Percentiles rank a stretch among this genome's conserved stretches.
phyloP scores from a whole-genome alignment of 1,140 invertebrate genomes.

The Scaptomyza hsui region DNA sequence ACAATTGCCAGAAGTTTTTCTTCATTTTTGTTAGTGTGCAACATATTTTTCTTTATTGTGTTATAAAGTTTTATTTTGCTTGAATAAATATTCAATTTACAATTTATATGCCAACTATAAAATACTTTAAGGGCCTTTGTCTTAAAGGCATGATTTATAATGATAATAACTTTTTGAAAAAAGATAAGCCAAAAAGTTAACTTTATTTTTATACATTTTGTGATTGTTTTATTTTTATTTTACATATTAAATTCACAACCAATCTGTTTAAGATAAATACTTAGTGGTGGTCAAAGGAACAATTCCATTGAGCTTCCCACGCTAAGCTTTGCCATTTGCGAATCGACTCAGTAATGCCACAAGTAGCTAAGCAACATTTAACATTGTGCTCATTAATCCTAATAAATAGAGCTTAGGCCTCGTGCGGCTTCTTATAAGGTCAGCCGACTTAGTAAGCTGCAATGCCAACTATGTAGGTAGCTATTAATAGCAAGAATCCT shows the following conservation, averaged over 20 bases:
- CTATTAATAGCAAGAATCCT: slow-evolving; percentile 1
- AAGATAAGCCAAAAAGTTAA: too few species aligned
- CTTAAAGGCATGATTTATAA: too few species aligned
- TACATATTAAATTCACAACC: too few species aligned
- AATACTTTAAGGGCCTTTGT: too few species aligned
- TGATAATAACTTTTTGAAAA: too few species aligned
- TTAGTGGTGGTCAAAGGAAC: not conserved
- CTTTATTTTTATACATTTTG: too few species aligned
- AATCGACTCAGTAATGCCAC: not conserved
- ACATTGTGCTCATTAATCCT: slow-evolving; percentile 50
- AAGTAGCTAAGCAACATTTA: slow-evolving; percentile 42
- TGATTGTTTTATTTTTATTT: too few species aligned
- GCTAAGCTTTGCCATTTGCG: not conserved
- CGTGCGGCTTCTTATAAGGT: not conserved
- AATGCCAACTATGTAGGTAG: not conserved
- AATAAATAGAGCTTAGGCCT: slow-evolving; percentile 54
- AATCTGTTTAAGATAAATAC: too few species aligned
- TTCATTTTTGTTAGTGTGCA: too few species aligned
- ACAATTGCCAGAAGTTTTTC: slow-evolving; percentile 23
- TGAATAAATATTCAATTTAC: not conserved
- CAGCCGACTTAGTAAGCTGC: not conserved
- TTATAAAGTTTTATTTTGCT: slow-evolving; percentile 37
- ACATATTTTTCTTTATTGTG: not conserved
- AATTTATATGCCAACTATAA: too few species aligned
- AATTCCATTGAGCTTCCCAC: not conserved